Conservation (phyloP, 2,888 invertebrate genomes). For the Diaprepes abbreviatus region DNA sequence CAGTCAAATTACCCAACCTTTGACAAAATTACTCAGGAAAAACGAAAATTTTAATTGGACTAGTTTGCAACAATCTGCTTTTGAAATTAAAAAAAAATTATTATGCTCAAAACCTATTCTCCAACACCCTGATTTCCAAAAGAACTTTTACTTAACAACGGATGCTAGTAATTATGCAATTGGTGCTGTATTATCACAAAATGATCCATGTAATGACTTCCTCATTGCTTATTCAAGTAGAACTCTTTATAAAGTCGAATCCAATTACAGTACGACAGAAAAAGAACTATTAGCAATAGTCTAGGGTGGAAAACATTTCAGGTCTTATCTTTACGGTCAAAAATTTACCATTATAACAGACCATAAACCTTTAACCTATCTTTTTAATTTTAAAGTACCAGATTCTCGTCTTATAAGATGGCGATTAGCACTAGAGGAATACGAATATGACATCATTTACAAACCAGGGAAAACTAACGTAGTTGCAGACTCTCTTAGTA, state of each 20-base stretch:
- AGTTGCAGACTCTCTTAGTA: too few relatives aligned
- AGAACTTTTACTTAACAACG: slow-evolving; percentile 35
- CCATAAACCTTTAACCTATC: slow-evolving; percentile 62
- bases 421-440: slow-evolving; percentile 61
- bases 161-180: slow-evolving; percentile 36
- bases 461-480: slow-evolving; percentile 35
- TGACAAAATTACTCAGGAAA: slow-evolving; percentile 48
- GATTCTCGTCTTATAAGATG: slow-evolving; percentile 59
- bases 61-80: slow-evolving; percentile 44
- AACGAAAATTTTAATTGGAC: slow-evolving; percentile 40
- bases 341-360: slow-evolving; percentile 56
- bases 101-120: slow-evolving; percentile 43
- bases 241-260: slow-evolving; percentile 48
- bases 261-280: slow-evolving; percentile 55
- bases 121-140: slow-evolving; percentile 35
- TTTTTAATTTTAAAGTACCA: slow-evolving; percentile 61
- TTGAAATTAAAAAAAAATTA: slow-evolving; percentile 47
- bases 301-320: slow-evolving; percentile 28
- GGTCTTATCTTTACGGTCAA: slow-evolving; percentile 34
- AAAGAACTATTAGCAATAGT: slow-evolving; percentile 50
- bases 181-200: slow-evolving; percentile 40
- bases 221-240: slow-evolving; percentile 39
- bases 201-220: slow-evolving; percentile 25
- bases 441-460: slow-evolving; percentile 32
- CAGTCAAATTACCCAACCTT: slow-evolving; percentile 46